Evolutionary conservation across 2,888 invertebrate species (phyloP).

Genomic region (Archaeoteleia sp.): DNA sequence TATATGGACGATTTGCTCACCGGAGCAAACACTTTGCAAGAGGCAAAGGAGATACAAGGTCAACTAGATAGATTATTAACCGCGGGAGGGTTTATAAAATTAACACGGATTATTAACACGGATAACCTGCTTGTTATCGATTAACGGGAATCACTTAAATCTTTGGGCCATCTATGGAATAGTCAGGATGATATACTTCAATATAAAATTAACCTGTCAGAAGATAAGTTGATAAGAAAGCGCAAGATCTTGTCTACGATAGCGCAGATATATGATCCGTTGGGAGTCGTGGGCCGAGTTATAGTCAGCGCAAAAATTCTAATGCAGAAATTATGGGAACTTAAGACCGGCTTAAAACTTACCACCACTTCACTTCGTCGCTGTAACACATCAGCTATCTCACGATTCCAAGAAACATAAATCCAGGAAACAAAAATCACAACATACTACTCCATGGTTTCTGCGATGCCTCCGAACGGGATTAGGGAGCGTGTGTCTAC

Average conservation of each 20-base stretch:
- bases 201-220: conserved; percentile 20
- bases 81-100: conserved; percentile 11
- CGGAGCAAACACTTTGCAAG: background rate
- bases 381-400: background rate
- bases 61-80: conserved; percentile 9
- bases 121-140: conserved; percentile 12
- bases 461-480: conserved; percentile 28
- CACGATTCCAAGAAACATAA: conserved; percentile 14
- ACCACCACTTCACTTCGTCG: too few species aligned
- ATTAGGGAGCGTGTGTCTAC: conserved; percentile 2
- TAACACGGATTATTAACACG: background rate
- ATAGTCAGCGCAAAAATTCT: conserved; percentile 35
- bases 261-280: conserved; percentile 40
- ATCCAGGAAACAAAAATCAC: conserved; percentile 3
- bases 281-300: conserved; percentile 37
- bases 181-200: conserved; percentile 17
- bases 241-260: conserved; percentile 31
- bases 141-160: conserved; percentile 28
- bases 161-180: conserved; percentile 40
- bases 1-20: conserved; percentile 52
- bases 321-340: conserved; percentile 26
- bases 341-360: too few species aligned
- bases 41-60: conserved; percentile 45
- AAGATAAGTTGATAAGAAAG: conserved; percentile 5
- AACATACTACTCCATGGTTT: conserved; percentile 50